Percentiles rank a stretch among this genome's conserved stretches.
These are phyloP conservation scores for Ciona savignyi DNA, from an alignment of 23 tunicate genomes.

Conservation along the genomic window DNA sequence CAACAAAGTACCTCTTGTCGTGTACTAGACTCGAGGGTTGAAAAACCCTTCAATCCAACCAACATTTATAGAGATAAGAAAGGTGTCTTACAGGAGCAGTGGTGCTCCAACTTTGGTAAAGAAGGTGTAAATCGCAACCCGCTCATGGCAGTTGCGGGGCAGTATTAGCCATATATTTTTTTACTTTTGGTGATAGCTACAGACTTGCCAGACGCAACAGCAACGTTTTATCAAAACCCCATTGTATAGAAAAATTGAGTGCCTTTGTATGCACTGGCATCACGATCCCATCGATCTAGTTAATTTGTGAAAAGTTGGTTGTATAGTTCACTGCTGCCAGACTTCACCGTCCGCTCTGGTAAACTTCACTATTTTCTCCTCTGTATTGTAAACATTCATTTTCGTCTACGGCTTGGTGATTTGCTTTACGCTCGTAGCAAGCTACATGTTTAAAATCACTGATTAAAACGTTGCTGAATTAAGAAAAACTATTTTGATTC, in stretches of 20 bases:
- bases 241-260: not conserved
- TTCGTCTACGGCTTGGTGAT: not conserved
- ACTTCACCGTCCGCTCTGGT: too few species aligned
- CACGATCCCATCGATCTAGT: too few species aligned
- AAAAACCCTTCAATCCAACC: not conserved
- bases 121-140: not conserved
- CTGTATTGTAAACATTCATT: not conserved
- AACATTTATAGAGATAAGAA: not conserved
- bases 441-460: not conserved
- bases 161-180: not conserved
- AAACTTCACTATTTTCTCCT: too few species aligned
- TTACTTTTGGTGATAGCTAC: not conserved
- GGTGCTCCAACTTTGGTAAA: not conserved
- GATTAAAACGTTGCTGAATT: not conserved
- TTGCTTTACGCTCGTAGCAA: not conserved
- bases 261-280: not conserved
- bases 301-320: too few species aligned
- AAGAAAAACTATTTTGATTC: too few species aligned
- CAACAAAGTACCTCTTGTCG: not conserved
- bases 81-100: not conserved
- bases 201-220: slow-evolving; percentile 1
- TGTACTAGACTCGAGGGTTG: not conserved
- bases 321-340: too few species aligned
- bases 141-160: not conserved
- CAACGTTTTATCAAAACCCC: not conserved